A percentile compares a stretch with the other conserved stretches of the same genome.
phyloP scores from a whole-genome alignment of 2,888 invertebrate genomes.

The Ganaspis brasiliensis region DNA sequence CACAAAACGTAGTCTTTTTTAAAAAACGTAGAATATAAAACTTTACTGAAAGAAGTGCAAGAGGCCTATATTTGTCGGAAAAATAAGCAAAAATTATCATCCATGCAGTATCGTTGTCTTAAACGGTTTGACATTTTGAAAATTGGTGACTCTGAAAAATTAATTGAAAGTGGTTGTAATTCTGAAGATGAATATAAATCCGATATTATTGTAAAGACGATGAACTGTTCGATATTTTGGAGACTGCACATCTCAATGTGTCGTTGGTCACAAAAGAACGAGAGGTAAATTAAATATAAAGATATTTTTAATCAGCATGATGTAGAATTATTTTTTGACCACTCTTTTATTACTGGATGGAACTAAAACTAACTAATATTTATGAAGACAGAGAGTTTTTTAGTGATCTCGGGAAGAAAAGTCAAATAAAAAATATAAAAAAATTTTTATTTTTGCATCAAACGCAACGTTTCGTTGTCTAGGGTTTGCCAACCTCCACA shows the following conservation, averaged over 20 bases:
- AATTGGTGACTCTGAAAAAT: background rate
- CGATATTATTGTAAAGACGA: background rate
- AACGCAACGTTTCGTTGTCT: too few relatives aligned
- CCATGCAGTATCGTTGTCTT: background rate
- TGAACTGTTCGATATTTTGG: background rate
- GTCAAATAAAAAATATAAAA: too few relatives aligned
- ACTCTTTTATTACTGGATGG: too few relatives aligned
- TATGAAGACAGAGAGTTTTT: too few relatives aligned
- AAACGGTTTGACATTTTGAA: slow-evolving; percentile 3
- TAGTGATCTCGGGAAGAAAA: too few relatives aligned
- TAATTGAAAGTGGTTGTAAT: background rate
- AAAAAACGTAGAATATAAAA: background rate
- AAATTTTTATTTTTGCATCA: too few relatives aligned
- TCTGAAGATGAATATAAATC: background rate
- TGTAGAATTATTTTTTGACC: too few relatives aligned
- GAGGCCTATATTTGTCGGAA: background rate
- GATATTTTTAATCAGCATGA: background rate
- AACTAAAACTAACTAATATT: too few relatives aligned
- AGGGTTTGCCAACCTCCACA: too few relatives aligned
- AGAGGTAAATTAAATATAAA: slow-evolving; percentile 1
- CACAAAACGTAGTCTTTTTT: background rate
- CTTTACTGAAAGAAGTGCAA: background rate
- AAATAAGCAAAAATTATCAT: background rate
- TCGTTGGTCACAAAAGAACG: slow-evolving; percentile 9
- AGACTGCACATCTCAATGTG: background rate